Percentiles rank a stretch among this genome's conserved stretches.
Evolutionary conservation across 2,888 invertebrate genomes (phyloP).

Genomic region (Amiota minor): DNA sequence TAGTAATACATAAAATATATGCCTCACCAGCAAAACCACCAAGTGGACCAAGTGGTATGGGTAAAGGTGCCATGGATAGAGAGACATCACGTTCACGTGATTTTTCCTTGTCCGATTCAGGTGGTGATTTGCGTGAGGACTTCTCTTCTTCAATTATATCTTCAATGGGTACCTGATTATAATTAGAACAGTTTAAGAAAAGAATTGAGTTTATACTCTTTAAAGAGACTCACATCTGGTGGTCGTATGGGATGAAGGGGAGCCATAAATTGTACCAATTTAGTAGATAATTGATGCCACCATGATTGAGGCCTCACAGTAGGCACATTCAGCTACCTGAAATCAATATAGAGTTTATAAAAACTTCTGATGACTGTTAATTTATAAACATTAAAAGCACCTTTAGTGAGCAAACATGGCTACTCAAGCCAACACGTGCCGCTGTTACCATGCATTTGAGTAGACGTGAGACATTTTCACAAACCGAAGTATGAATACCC

Average conservation of each 20-base stretch:
- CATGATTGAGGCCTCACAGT: constrained; percentile 93
- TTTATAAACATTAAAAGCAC: constrained; percentile 46
- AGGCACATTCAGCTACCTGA: constrained; percentile 83
- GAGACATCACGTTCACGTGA: constrained; percentile 78
- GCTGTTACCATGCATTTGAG: constrained; percentile 84
- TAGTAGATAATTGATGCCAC: constrained; percentile 93
- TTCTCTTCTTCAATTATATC: constrained; percentile 80
- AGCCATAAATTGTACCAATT: constrained; percentile 85
- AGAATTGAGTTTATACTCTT: not conserved
- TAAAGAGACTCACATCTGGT: constrained; percentile 79
- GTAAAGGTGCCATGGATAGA: constrained; percentile 73
- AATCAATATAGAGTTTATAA: not conserved
- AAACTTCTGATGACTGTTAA: not conserved
- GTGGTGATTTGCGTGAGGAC: constrained; percentile 80
- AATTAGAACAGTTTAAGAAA: constrained; percentile 7
- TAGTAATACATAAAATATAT: constrained; percentile 9
- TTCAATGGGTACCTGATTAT: constrained; percentile 77
- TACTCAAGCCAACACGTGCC: constrained; percentile 80
- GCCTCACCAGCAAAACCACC: constrained; percentile 73
- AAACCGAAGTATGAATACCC: constrained; percentile 83
- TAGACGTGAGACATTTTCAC: constrained; percentile 83
- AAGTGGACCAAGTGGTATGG: constrained; percentile 73
- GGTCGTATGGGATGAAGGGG: constrained; percentile 83
- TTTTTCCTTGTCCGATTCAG: constrained; percentile 81
- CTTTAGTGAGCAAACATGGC: constrained; percentile 77